A percentile compares a stretch with the other conserved stretches of the same genome.
phyloP scores from a whole-genome alignment of 92 coral and sea anemone species.

The Phenganax stokvisi region DNA sequence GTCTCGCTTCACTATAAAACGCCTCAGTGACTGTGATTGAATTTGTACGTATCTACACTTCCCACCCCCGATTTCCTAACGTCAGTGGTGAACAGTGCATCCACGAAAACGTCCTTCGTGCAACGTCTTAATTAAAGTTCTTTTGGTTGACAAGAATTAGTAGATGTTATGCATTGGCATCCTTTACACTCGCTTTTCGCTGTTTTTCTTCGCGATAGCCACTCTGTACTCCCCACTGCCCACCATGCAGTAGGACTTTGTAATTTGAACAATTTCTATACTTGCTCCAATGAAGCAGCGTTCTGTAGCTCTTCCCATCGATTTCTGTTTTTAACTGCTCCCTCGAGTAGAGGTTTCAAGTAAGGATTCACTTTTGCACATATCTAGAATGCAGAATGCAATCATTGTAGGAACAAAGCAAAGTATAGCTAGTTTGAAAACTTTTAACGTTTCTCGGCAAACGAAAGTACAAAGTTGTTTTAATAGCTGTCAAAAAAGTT shows the following conservation, averaged over 20 bases:
- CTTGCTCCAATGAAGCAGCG: not conserved
- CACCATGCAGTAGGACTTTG: not conserved
- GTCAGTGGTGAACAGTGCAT: not conserved
- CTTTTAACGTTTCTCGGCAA: too few species aligned
- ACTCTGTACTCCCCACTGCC: not conserved
- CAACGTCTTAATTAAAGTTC: too few species aligned
- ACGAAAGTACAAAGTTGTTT: not conserved
- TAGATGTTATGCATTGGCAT: too few species aligned
- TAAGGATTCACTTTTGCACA: constrained; percentile 70
- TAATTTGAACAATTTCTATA: not conserved
- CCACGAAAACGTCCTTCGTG: too few species aligned
- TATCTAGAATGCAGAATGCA: constrained; percentile 41
- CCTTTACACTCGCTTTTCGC: not conserved
- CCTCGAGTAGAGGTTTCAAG: constrained; percentile 71
- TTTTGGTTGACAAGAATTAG: too few species aligned
- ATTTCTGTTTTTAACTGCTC: constrained; percentile 79
- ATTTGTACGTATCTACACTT: not conserved
- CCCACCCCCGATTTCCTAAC: not conserved
- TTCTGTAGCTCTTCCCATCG: constrained; percentile 70
- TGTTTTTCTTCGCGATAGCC: not conserved
- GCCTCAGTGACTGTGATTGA: not conserved
- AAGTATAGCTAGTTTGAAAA: not conserved
- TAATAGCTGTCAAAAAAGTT: not conserved
- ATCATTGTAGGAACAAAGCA: not conserved
- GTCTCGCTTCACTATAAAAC: too few species aligned